phyloP scores from a whole-genome alignment of 1,140 invertebrate genomes.

The Drosophila tropicalis region DNA sequence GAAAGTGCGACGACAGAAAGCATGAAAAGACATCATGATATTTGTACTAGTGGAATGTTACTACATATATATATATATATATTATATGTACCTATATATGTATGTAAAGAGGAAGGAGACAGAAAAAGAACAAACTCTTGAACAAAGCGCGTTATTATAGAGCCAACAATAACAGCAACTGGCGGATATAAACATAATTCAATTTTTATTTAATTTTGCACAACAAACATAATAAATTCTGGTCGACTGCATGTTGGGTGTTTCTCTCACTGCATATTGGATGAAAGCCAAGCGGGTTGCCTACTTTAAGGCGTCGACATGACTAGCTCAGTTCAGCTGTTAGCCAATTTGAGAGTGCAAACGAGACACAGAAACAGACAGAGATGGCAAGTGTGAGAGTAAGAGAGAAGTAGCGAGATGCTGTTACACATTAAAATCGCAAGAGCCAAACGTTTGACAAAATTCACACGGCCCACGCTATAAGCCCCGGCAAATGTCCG shows the following conservation, averaged over 20 bases:
- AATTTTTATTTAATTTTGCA: conserved; percentile 80
- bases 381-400: background rate
- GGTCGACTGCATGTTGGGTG: conserved; percentile 54
- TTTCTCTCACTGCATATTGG: conserved; percentile 28
- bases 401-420: no score
- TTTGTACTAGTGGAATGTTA: conserved; percentile 3
- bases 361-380: background rate
- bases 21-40: conserved; percentile 14
- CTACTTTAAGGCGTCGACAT: conserved; percentile 51
- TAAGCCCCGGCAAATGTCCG: conserved; percentile 34
- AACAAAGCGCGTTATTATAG: conserved; percentile 74
- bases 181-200: conserved; percentile 79
- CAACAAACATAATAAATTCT: conserved; percentile 80
- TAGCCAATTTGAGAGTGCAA: conserved; percentile 45
- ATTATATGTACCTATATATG: conserved; percentile 13
- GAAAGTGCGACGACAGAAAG: conserved; percentile 12
- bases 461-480: conserved; percentile 36
- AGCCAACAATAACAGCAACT: conserved; percentile 74
- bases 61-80: conserved; percentile 9
- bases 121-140: conserved; percentile 18
- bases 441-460: conserved; percentile 19
- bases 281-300: conserved; percentile 44
- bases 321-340: conserved; percentile 22
- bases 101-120: conserved; percentile 6
- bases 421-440: conserved; percentile 6